Evolutionary conservation across 2,113 vertebrate genomes (phyloP).

Genomic region (Chaetorhynchus papuensis): DNA sequence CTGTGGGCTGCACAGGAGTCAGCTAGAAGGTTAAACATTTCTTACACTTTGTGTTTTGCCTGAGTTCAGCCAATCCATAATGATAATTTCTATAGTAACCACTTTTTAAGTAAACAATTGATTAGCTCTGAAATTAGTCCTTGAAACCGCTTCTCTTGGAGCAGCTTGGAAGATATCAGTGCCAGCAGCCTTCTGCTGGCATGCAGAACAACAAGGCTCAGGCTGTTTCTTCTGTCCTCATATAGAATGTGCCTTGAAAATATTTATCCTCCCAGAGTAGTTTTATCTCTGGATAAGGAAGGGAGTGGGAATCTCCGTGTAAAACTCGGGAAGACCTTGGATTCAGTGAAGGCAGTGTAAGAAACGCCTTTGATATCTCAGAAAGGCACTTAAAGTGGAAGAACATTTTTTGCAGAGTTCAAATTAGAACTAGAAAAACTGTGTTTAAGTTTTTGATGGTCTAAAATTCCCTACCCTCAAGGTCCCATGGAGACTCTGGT

Average conservation of each 20-base stretch:
- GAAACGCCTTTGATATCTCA: background rate
- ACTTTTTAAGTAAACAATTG: constrained; percentile 29
- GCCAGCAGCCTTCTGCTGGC: background rate
- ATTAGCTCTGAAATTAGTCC: constrained; percentile 32
- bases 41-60: background rate
- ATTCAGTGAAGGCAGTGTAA: background rate
- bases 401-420: background rate
- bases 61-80: background rate
- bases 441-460: background rate
- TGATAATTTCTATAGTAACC: constrained; percentile 44
- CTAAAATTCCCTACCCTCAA: background rate
- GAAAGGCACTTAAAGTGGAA: background rate
- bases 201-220: background rate
- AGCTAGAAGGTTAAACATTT: background rate
- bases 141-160: background rate
- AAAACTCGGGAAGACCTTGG: background rate
- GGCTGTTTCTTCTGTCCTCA: background rate
- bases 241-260: background rate
- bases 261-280: background rate
- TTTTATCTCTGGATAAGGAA: background rate
- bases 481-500: background rate
- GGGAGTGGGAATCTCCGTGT: background rate
- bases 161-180: background rate
- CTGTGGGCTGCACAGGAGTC: background rate
- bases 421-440: background rate